Conservation (phyloP, 2,113 vertebrate genomes). For the Otolemur garnettii region DNA sequence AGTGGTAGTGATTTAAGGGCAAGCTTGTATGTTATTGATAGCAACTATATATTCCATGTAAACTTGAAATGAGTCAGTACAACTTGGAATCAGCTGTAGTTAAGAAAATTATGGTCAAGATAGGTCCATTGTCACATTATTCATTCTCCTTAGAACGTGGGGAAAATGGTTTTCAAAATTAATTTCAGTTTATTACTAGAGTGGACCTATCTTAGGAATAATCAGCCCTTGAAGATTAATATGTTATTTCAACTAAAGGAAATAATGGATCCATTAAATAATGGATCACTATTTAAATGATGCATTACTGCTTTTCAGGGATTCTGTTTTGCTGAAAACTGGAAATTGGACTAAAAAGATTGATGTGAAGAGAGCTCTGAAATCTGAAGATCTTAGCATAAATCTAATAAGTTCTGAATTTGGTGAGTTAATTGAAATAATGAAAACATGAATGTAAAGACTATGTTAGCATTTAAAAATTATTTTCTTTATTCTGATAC, state of each 20-base stretch:
- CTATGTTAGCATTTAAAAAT: constrained; percentile 52
- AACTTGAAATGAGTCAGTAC: background rate
- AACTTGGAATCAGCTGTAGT: constrained; percentile 41
- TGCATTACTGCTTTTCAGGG: constrained; percentile 87
- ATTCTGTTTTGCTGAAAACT: constrained; percentile 91
- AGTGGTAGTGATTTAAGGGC: background rate
- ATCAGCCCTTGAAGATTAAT: constrained; percentile 9
- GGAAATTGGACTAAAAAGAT: constrained; percentile 95
- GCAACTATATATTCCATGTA: background rate
- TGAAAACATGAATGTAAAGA: constrained; percentile 67
- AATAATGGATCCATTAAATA: background rate
- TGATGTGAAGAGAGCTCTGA: constrained; percentile 91
- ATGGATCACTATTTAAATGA: constrained; percentile 39
- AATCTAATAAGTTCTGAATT: constrained; percentile 98
- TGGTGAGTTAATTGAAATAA: constrained; percentile 88
- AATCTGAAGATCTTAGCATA: constrained; percentile 93
- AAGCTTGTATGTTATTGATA: constrained; percentile 20
- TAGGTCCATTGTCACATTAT: background rate
- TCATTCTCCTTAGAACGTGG: constrained; percentile 30
- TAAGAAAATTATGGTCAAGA: constrained; percentile 33
- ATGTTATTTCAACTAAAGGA: constrained; percentile 41
- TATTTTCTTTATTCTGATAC: constrained; percentile 46
- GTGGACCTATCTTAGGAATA: background rate
- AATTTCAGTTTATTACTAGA: constrained; percentile 42
- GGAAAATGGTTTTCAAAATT: constrained; percentile 40